phyloP scores from a whole-genome alignment of 2,888 invertebrate species.

The Hirtodrosophila cameraria region DNA sequence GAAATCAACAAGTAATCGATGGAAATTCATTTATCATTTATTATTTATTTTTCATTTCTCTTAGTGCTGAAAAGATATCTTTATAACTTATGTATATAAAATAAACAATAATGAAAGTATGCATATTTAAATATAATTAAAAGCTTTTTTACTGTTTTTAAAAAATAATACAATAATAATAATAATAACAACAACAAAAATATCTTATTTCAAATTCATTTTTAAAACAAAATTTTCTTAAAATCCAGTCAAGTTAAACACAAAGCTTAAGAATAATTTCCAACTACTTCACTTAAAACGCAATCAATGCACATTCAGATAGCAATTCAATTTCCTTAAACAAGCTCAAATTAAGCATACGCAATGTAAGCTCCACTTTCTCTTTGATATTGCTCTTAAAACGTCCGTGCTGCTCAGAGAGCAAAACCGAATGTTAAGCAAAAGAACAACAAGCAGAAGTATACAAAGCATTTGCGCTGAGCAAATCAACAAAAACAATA shows the following conservation, averaged over 20 bases:
- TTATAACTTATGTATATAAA: no score
- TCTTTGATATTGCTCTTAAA: constrained; percentile 56
- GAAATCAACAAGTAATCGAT: background rate
- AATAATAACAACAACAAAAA: no score
- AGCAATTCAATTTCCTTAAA: background rate
- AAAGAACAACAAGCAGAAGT: constrained; percentile 3
- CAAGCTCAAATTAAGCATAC: constrained; percentile 51
- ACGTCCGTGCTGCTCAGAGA: constrained; percentile 17
- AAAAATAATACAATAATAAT: no score
- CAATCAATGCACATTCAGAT: background rate
- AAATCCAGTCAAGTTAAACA: no score
- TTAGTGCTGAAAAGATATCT: no score
- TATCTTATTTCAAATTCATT: no score
- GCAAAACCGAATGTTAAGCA: constrained; percentile 14
- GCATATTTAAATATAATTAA: no score
- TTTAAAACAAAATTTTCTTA: no score
- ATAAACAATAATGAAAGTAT: no score
- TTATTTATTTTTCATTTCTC: no score
- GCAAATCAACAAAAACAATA: background rate
- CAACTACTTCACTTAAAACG: background rate
- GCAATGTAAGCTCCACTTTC: constrained; percentile 34
- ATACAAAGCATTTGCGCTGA: background rate
- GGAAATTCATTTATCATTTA: background rate
- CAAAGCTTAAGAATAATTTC: no score
- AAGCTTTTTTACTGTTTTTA: no score